A percentile compares a stretch with the other conserved stretches of the same genome.
phyloP scores from a whole-genome alignment of 2,113 vertebrate genomes.

The Rana temporaria region DNA sequence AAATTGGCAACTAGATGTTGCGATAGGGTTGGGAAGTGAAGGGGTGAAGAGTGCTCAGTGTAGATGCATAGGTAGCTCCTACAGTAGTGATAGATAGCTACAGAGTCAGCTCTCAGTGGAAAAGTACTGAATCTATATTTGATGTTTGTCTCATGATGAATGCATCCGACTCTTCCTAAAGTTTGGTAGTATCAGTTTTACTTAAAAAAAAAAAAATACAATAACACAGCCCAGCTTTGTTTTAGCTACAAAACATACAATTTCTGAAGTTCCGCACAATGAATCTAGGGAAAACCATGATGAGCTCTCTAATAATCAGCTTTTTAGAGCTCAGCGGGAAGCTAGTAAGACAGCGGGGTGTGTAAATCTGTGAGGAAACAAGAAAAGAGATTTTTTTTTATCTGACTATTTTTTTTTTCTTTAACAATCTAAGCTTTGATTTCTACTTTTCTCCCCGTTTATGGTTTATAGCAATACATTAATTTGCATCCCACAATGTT shows the following conservation, averaged over 20 bases:
- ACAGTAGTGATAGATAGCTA: too few relatives aligned
- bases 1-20: too few relatives aligned
- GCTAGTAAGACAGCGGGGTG: conserved; percentile 12
- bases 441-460: background rate
- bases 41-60: too few relatives aligned
- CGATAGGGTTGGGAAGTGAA: too few relatives aligned
- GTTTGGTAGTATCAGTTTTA: background rate
- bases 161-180: background rate
- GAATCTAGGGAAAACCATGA: conserved; percentile 3
- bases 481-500: background rate
- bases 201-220: background rate
- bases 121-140: conserved; percentile 19
- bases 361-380: background rate
- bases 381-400: conserved; percentile 30
- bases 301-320: conserved; percentile 16
- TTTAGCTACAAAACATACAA: background rate
- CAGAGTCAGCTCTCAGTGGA: background rate
- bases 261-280: background rate
- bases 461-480: conserved; percentile 13
- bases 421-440: conserved; percentile 16
- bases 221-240: background rate
- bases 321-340: background rate
- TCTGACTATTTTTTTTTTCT: background rate
- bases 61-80: too few relatives aligned
- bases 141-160: background rate